Evolutionary conservation across 2,797 vertebrate genomes (phyloP).

Genomic region (Acrossocheilus wenchowensis): DNA sequence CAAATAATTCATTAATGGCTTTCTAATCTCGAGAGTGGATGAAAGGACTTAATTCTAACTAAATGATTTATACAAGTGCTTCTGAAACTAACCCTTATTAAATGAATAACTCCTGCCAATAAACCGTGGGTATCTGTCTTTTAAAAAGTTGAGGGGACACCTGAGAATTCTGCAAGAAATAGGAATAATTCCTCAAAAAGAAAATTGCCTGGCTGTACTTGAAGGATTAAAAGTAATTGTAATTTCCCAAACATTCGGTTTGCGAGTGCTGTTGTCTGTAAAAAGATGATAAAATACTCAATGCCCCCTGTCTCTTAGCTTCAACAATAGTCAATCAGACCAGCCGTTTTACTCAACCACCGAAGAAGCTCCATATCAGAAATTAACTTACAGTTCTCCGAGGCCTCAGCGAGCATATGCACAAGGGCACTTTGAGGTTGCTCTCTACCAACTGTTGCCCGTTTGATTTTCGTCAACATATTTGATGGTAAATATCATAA

Average conservation of each 20-base stretch:
- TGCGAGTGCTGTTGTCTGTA: slow-evolving; percentile 66
- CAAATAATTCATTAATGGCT: slow-evolving; percentile 77
- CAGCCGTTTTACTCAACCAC: slow-evolving; percentile 57
- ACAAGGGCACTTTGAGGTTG: slow-evolving; percentile 41
- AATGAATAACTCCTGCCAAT: slow-evolving; percentile 75
- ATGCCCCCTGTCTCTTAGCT: slow-evolving; percentile 66
- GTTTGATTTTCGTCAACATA: neutral
- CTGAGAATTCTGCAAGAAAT: slow-evolving; percentile 71
- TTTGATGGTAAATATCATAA: slow-evolving; percentile 24
- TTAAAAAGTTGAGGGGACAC: slow-evolving; percentile 74
- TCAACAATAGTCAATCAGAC: slow-evolving; percentile 64
- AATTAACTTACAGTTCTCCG: slow-evolving; percentile 42
- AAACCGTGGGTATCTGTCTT: slow-evolving; percentile 74
- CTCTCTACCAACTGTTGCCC: slow-evolving; percentile 33
- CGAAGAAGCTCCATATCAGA: slow-evolving; percentile 52
- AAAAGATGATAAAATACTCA: slow-evolving; percentile 74
- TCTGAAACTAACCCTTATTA: slow-evolving; percentile 72
- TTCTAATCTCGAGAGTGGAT: slow-evolving; percentile 76
- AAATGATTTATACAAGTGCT: slow-evolving; percentile 70
- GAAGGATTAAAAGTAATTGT: slow-evolving; percentile 77
- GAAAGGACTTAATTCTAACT: slow-evolving; percentile 73
- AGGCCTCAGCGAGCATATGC: slow-evolving; percentile 13
- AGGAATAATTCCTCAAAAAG: slow-evolving; percentile 66
- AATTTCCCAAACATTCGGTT: slow-evolving; percentile 73
- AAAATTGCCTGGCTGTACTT: slow-evolving; percentile 76